phyloP scores from a whole-genome alignment of 1,140 invertebrate species.

The Samia ricini region DNA sequence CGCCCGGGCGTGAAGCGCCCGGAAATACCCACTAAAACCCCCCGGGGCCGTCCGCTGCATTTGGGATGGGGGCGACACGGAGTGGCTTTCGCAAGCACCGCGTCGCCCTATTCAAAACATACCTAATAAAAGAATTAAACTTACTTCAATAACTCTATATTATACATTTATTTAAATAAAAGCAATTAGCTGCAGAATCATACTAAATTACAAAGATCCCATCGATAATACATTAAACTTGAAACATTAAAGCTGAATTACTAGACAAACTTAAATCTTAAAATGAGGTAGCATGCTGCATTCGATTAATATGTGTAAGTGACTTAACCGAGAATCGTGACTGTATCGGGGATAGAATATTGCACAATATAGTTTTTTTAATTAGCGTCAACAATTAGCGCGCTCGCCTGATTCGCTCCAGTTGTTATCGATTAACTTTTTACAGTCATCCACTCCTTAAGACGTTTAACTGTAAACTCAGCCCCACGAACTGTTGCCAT shows the following conservation, averaged over 20 bases:
- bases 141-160: no score
- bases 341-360: slow-evolving; percentile 48
- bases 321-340: slow-evolving; percentile 32
- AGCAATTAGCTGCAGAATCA: no score
- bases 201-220: no score
- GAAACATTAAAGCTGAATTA: background rate
- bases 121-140: no score
- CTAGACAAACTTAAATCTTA: background rate
- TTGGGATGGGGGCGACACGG: no score
- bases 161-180: no score
- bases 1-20: no score
- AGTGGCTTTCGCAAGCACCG: no score
- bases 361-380: slow-evolving; percentile 67
- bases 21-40: no score
- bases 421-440: slow-evolving; percentile 73
- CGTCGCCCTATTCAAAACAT: no score
- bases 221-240: no score
- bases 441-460: slow-evolving; percentile 50
- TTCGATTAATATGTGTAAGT: background rate
- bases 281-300: background rate
- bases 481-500: slow-evolving; percentile 44
- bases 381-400: slow-evolving; percentile 59
- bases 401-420: slow-evolving; percentile 69
- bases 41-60: no score
- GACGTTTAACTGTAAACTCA: slow-evolving; percentile 64